A percentile compares a stretch with the other conserved stretches of the same genome.
Conservation (phyloP, 2,113 vertebrate species). For the Poeciliopsis turrubarensis region DNA sequence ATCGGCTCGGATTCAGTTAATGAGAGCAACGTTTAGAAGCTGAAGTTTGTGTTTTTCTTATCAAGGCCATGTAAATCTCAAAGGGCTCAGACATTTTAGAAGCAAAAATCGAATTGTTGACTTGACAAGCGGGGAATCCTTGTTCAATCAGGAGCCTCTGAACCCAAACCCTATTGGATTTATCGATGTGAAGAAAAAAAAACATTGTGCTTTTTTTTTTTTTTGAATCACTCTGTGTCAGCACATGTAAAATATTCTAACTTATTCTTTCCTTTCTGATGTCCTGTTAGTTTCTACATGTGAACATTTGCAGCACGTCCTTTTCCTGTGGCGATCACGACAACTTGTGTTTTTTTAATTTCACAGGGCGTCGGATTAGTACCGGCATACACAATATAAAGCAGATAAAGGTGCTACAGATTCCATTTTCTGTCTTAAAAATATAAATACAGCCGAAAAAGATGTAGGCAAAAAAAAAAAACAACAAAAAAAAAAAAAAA, state of each 20-base stretch:
- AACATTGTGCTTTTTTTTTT: slow-evolving; percentile 13
- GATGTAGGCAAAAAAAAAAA: background rate
- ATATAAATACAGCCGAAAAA: background rate
- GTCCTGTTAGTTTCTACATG: slow-evolving; percentile 9
- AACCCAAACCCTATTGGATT: slow-evolving; percentile 4
- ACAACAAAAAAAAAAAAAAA: too few species aligned
- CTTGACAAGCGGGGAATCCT: slow-evolving; percentile 12
- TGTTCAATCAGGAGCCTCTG: background rate
- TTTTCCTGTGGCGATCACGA: slow-evolving; percentile 11
- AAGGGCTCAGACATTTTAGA: slow-evolving; percentile 20
- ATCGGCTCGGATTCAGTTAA: slow-evolving; percentile 1
- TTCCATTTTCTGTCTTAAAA: background rate
- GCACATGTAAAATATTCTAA: slow-evolving; percentile 30
- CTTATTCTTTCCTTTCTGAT: slow-evolving; percentile 46
- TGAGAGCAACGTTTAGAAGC: slow-evolving; percentile 3
- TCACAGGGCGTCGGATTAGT: background rate
- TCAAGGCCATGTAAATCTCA: slow-evolving; percentile 7
- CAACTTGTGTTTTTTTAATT: slow-evolving; percentile 1
- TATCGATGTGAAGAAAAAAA: slow-evolving; percentile 30
- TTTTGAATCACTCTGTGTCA: slow-evolving; percentile 15
- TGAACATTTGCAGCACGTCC: slow-evolving; percentile 10
- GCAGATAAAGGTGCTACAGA: slow-evolving; percentile 42
- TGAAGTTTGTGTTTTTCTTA: slow-evolving; percentile 11
- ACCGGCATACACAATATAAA: slow-evolving; percentile 12
- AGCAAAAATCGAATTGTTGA: slow-evolving; percentile 5